Conservation (phyloP, 2,113 vertebrate species). For the Thalassoma bifasciatum region DNA sequence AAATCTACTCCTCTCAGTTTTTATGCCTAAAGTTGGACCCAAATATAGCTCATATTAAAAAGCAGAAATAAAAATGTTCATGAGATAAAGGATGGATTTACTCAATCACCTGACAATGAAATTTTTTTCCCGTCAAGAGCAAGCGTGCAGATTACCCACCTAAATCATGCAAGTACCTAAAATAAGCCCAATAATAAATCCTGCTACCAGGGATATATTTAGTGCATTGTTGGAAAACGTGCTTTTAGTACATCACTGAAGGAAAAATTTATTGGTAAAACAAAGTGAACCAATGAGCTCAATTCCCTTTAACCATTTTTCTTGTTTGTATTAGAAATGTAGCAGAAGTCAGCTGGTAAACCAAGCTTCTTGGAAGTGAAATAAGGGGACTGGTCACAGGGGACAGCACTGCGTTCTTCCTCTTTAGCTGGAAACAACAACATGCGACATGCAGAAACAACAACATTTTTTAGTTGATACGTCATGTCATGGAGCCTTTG, state of each 20-base stretch:
- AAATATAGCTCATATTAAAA: conserved; percentile 1
- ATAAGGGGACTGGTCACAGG: conserved; percentile 20
- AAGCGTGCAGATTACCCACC: background rate
- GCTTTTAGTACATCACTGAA: conserved; percentile 36
- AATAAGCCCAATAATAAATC: background rate
- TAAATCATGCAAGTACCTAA: background rate
- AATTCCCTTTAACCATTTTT: conserved; percentile 13
- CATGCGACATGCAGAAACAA: no score
- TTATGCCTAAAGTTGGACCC: background rate
- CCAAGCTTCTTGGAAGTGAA: conserved; percentile 35
- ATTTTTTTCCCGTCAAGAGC: background rate
- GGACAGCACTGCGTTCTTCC: conserved; percentile 16
- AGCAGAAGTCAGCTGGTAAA: conserved; percentile 29
- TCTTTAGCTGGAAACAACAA: background rate
- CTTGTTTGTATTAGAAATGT: conserved; percentile 40
- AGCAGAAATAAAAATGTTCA: background rate
- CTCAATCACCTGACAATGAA: background rate
- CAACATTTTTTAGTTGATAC: conserved; percentile 3
- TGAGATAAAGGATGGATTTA: background rate
- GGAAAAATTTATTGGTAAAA: conserved; percentile 57
- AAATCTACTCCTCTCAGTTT: conserved; percentile 26
- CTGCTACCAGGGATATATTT: background rate
- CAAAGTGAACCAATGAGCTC: conserved; percentile 37
- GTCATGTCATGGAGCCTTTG: background rate
- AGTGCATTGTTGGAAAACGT: background rate